Conservation (phyloP, 1,140 invertebrate genomes). For the Amphibalanus amphitrite region DNA sequence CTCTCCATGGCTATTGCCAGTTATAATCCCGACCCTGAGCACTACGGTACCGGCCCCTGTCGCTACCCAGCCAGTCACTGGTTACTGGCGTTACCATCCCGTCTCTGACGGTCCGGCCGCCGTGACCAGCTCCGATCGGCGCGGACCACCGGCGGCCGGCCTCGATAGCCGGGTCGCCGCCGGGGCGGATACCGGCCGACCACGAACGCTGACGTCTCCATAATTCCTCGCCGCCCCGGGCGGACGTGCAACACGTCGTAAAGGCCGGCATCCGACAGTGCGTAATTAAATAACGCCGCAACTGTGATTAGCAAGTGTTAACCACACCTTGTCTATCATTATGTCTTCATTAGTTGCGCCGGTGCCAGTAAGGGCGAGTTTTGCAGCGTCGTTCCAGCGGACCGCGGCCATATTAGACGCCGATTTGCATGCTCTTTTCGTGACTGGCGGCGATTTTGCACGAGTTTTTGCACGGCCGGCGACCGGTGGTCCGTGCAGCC, state of each 20-base stretch:
- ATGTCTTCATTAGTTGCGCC: background rate
- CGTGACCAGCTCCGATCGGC: no score
- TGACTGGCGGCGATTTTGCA: background rate
- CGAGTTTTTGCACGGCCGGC: background rate
- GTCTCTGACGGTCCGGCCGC: no score
- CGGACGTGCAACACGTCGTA: background rate
- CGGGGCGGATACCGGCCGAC: background rate
- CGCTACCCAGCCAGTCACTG: no score
- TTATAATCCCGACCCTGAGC: no score
- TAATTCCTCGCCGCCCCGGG: background rate
- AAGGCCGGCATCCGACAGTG: background rate
- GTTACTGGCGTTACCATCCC: no score
- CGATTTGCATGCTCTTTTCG: background rate
- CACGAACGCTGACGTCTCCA: background rate
- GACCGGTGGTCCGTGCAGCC: background rate
- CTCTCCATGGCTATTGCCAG: no score
- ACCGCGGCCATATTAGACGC: background rate
- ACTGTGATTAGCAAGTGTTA: background rate
- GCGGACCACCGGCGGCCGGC: no score
- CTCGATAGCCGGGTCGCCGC: no score
- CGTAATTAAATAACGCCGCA: conserved; percentile 1
- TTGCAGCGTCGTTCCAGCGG: background rate
- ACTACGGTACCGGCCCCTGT: no score
- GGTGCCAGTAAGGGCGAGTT: background rate
- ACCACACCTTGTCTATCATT: conserved; percentile 1